phyloP scores from a whole-genome alignment of 2,113 vertebrate genomes.

The Daphoenositta chrysoptera region DNA sequence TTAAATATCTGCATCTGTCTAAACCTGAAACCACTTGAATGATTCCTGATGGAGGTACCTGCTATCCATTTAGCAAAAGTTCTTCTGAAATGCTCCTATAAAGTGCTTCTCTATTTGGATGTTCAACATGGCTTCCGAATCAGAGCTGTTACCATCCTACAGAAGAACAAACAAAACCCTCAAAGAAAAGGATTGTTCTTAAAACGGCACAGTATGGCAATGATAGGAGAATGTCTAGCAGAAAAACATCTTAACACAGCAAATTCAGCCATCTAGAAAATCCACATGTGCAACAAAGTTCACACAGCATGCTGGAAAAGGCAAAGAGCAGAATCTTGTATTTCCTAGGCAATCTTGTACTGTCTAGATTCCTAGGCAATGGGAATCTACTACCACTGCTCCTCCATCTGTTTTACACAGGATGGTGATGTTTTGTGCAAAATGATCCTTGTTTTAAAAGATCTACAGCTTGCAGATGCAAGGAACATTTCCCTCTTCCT shows the following conservation, averaged over 20 bases:
- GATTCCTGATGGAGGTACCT: background rate
- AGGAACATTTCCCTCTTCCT: background rate
- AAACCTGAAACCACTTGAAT: background rate
- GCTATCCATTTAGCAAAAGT: background rate
- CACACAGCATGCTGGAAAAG: background rate
- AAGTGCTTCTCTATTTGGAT: background rate
- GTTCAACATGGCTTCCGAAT: background rate
- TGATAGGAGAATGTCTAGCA: background rate
- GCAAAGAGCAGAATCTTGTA: background rate
- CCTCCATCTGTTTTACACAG: constrained; percentile 7
- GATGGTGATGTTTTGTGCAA: constrained; percentile 24
- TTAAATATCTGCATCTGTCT: background rate
- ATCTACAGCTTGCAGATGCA: background rate
- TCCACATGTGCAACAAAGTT: background rate
- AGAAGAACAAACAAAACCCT: background rate
- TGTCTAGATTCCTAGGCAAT: too few relatives aligned
- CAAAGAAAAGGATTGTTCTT: background rate
- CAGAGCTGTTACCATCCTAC: background rate
- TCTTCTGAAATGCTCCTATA: background rate
- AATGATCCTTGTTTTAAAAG: background rate
- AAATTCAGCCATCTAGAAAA: background rate
- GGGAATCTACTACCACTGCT: background rate
- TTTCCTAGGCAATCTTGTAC: too few relatives aligned
- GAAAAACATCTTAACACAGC: background rate
- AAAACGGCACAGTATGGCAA: background rate